Percentiles rank a stretch among this genome's conserved stretches.
Evolutionary conservation across 35 echinoderm and acorn worm species (phyloP).

Genomic region (Ophiothrix spiculata): DNA sequence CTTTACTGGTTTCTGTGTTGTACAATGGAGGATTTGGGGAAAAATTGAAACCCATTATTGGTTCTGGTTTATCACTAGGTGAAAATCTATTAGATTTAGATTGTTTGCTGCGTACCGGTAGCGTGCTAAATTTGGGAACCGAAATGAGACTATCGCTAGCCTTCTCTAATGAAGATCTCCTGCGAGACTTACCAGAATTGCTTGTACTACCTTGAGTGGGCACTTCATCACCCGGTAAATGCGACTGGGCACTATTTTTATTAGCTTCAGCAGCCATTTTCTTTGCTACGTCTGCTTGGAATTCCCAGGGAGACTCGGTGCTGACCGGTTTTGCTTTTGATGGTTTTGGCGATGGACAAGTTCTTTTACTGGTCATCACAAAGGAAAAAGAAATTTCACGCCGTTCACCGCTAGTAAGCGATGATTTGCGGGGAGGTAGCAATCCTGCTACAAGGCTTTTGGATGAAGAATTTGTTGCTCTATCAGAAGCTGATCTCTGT

Average conservation of each 20-base stretch:
- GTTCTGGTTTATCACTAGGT: neutral
- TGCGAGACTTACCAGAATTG: too few species aligned
- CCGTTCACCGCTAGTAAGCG: neutral
- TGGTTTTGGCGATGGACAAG: neutral
- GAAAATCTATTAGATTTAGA: neutral
- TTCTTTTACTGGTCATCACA: slow-evolving; percentile 9
- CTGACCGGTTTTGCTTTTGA: neutral
- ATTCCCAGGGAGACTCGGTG: neutral
- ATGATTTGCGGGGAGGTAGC: neutral
- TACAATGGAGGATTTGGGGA: neutral
- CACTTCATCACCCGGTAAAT: neutral
- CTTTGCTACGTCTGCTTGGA: neutral
- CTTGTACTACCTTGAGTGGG: neutral
- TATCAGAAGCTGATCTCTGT: neutral
- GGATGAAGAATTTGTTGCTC: neutral
- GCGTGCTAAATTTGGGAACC: neutral
- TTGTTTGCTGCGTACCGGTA: neutral
- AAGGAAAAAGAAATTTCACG: neutral
- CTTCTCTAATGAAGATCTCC: neutral
- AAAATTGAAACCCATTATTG: neutral
- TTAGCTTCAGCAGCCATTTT: neutral
- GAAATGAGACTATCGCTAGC: neutral
- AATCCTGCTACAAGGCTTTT: neutral
- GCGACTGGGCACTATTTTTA: neutral
- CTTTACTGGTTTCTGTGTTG: neutral